phyloP scores from a whole-genome alignment of 2,113 vertebrate genomes.

The Coryphaenoides rupestris region DNA sequence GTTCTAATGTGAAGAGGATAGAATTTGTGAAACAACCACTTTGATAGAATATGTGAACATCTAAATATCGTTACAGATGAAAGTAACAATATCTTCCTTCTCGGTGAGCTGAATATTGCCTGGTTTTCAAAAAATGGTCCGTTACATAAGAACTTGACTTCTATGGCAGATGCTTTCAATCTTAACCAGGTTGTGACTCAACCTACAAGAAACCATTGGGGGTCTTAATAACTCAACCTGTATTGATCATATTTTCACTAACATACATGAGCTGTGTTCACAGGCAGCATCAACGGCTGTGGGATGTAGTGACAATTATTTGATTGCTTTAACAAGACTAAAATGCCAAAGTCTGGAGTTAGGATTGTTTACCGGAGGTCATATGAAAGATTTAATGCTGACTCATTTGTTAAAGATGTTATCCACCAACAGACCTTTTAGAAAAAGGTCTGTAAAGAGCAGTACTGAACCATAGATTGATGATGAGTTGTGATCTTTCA shows the following conservation, averaged over 20 bases:
- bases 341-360: slow-evolving; percentile 9
- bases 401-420: slow-evolving; percentile 6
- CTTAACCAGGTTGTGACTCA: neutral
- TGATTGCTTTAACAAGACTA: slow-evolving; percentile 14
- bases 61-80: neutral
- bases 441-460: slow-evolving; percentile 8
- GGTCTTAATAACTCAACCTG: neutral
- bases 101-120: slow-evolving; percentile 1
- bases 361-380: neutral
- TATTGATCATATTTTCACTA: neutral
- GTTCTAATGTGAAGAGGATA: neutral
- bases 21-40: too few species aligned
- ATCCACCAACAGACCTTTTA: too few species aligned
- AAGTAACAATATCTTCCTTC: slow-evolving; percentile 1
- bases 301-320: slow-evolving; percentile 6
- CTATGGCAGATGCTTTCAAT: neutral
- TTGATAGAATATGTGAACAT: neutral
- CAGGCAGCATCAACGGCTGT: neutral
- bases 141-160: too few species aligned
- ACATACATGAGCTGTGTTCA: neutral
- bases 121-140: neutral
- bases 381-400: slow-evolving; percentile 2
- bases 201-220: neutral
- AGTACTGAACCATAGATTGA: slow-evolving; percentile 1
- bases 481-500: neutral